Base-by-base conservation (phyloP, 2,797 vertebrate species). In the Leptatherina wallacei region DNA sequence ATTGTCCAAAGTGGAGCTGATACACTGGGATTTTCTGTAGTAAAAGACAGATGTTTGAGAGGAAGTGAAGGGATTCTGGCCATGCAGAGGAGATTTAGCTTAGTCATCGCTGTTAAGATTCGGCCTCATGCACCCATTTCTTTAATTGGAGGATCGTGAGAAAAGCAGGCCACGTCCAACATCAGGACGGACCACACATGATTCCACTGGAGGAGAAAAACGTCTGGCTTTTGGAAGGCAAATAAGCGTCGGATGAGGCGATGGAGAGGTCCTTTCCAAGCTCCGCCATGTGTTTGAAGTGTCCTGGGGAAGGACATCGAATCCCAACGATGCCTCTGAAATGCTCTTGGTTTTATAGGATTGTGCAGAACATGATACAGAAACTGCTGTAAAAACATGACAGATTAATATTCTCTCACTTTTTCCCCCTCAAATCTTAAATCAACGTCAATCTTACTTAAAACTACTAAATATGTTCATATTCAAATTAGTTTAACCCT, bases 41-140 rank as follows among this genome's bases (percentile, higher is more conserved):
- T 90, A 85, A 91, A 91, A 92, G 92, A 93, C 91, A 92, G 91
- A 93, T 92, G 91, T 92, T 94, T 83, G 55, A 86, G 90, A 79
- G 82, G 78, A 87, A 75, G 72, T 69, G 75, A 82, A 82, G 67
- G 80, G 91, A 91, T 93, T 92, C 70, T 47, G 69, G 79, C 61
- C 87, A 65, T 52, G 71, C 62, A 69, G 71, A 87, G 71, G 65
- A 66, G 87, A 81, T 91, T 91, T 91, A 66, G 78, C 81, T 89
- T 87, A 83, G 90, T 91, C 69, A 75, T 75, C 24, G 3, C 55
- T 67, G 65, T 44, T 77, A 83, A 83, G 82, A 80, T 84, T 82
- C 75, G 67, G 73, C 84, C 82, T 75, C 32, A n/a, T 84, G 74
- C 80, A 78, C 67, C 69, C 66, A 81, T 88, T 80, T 78, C 78